Evolutionary conservation across 2,113 vertebrate genomes (phyloP).

Genomic region (Dasyornis broadbenti): DNA sequence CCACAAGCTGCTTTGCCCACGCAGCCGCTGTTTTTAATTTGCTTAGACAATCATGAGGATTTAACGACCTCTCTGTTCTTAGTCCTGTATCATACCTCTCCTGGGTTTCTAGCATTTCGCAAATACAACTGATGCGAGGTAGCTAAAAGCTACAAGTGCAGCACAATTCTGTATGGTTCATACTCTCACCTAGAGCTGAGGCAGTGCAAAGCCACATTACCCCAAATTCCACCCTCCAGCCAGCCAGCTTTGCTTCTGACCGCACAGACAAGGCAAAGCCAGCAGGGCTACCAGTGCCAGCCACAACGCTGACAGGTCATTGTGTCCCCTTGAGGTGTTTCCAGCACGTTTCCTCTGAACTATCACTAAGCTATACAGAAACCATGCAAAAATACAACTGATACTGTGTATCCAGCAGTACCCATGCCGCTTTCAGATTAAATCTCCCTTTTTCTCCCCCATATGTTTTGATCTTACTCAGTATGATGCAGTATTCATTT

Average conservation of each 20-base stretch:
- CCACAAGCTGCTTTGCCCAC: neutral
- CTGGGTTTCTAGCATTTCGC: neutral
- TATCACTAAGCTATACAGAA: neutral
- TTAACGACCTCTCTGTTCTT: neutral
- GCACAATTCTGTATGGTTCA: neutral
- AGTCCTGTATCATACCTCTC: neutral
- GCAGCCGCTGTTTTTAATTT: neutral
- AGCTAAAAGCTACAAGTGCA: neutral
- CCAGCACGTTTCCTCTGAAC: neutral
- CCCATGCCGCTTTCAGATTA: neutral
- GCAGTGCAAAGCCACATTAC: neutral
- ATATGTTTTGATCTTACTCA: neutral
- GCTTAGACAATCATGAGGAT: neutral
- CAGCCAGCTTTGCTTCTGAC: neutral
- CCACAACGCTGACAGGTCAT: neutral
- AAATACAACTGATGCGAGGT: neutral
- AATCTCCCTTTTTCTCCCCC: neutral
- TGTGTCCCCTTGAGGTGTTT: neutral
- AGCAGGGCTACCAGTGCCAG: fast-evolving
- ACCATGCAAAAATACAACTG: neutral
- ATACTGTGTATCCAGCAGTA: neutral
- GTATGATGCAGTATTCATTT: neutral
- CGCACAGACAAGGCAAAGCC: neutral
- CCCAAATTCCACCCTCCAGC: neutral
- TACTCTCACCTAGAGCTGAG: neutral